Evolutionary conservation across 2,113 vertebrate genomes (phyloP), one percentile per base, ranked within the genome.

Genomic region (Laticauda colubrina): DNA sequence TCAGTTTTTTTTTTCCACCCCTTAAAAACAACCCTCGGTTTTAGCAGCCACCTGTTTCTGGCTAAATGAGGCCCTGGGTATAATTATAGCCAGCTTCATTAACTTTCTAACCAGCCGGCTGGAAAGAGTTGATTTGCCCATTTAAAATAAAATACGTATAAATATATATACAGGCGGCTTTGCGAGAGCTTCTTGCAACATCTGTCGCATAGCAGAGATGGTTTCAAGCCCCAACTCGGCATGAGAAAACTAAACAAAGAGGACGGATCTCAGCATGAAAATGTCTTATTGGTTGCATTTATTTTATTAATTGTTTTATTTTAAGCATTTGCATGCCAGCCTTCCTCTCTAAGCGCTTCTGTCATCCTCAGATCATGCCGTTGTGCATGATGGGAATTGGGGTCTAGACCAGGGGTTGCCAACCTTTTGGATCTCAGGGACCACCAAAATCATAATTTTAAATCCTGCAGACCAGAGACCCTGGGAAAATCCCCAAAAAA

Each of bases 11-110:
- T 14, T 69, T 15, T 5, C 61, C 61, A n/a, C 26, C 61, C 61
- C 26, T 61, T 18, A 39, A 89, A 59, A 53, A 26, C 5, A 21
- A 1, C n/a, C 85, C 48, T 53, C 45, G 4, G 15, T 69, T 75
- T 69, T 93, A 89, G 56, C 56, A 29, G 15, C 18, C 89, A 93
- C 85, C 92, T 90, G 92, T 87, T 93, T 90, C 53, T 1, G 20
- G 59, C n/a, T 48, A 56, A 93, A 93, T 69, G 26, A 56, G 64
- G 55, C 53, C 10, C 23, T 0, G n/a, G 9, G 2, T 48, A 26
- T 56, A 26, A 75, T 91, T 85, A 91, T 61, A 85, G 45, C 43
- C 39, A 21, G 69, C 1, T 4, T 23, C 14, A 3, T 85, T 64
- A 8, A 69, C 88, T 69, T 88, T 61, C 69, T 34, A 43, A 51